Evolutionary conservation across 2,888 invertebrate genomes (phyloP), one percentile per base, ranked within the genome.

Genomic region (Trimorus sp.): DNA sequence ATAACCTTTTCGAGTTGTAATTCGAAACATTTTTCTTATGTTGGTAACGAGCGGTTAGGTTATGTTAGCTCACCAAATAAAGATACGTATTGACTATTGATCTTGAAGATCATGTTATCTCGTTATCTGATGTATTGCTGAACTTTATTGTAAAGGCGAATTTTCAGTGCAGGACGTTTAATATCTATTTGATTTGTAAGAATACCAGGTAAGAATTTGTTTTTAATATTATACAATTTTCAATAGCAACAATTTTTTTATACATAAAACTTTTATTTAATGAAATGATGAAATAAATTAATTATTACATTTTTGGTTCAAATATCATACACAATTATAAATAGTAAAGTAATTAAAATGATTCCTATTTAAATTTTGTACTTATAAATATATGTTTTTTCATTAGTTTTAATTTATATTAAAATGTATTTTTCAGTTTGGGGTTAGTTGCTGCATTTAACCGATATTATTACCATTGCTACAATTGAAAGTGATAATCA

Each of bases 1-100:
- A 49, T 49, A 49, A 49, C n/a, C 49, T 49, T 49, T 49, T 49
- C 12, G 12, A 49, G 49, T 40, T 40, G 45, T 40, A 40, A 7
- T 40, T 40, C 11, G 40, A 40, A 40, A 40, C 40, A 40, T 40
- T 40, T 40, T 40, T 40, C 40, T 11, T 40, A 40, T 40, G 40
- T 40, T 40, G 40, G 40, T 40, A 40, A 40, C 40, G 40, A 40
- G 40, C 7, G 7, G 40, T 40, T 40, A 40, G 40, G 40, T 40
- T 40, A 40, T 40, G 40, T 40, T 40, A 40, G 40, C 11, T 40
- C 40, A 40, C 40, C 11, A 7, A 40, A 40, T 40, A 40, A 40
- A 40, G 40, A 40, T 40, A 40, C 40, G 2, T 40, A 40, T 40
- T 40, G 40, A 40, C 7, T 40, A 40, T 40, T 40, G 40, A 40